Evolutionary conservation across 2,888 invertebrate species (phyloP), one percentile per base, ranked within the genome.

Genomic region (Pterostichus madidus): DNA sequence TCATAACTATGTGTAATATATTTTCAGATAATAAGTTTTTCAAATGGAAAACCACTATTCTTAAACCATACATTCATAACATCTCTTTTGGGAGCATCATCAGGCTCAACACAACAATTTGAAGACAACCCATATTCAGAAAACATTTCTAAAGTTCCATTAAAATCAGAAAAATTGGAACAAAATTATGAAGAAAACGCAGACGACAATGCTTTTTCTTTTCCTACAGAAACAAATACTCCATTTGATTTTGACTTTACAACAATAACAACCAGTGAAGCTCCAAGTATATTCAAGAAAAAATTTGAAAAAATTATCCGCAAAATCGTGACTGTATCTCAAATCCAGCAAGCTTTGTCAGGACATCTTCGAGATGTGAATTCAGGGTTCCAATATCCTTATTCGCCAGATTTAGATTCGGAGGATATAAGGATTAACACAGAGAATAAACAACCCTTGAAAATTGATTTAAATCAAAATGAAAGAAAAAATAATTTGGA

Each of bases 41-140:
- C 44, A 11, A 15, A 17, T 7, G 44, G 68, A 2, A 71, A 71
- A 44, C 68, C 68, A 15, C 7, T 71, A 39, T 71, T 71, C 5
- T 5, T 71, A 44, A 71, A 71, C 17, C 68, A 71, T 35, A 80
- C 68, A 7, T 73, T 71, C 13, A 52, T 73, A 56, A 39, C 80
- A 73, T 80, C 71, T 8, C 32, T 80, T 24, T 31, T 68, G 7
- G 15, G 53, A 13, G 80, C 80, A n/a, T 80, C 80, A 32, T 80
- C 80, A 17, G 44, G 15, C n/a, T 56, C 71, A 13, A 5, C 24
- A n/a, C 13, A 75, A n/a, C 10, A n/a, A 10, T 53, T 75, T n/a
- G 32, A 75, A 31, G 13, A 15, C 13, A 80, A 80, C n/a, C 71
- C 71, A 7, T 32, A 53, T 8, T 80, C 80, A 7, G 80, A 80